Conservation (phyloP, 2,888 invertebrate species). For the Thereva nobilitata region DNA sequence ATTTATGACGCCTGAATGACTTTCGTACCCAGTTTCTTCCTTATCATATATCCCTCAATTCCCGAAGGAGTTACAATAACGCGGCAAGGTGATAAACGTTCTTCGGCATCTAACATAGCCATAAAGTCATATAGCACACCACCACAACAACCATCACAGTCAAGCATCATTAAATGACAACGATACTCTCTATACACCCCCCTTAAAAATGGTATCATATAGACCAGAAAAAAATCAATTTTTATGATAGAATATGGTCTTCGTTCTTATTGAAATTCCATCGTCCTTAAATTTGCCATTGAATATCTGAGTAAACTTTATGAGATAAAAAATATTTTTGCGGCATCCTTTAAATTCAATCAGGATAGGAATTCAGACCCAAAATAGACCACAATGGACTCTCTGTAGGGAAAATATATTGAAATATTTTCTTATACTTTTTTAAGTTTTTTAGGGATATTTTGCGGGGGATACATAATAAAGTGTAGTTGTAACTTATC, state of each 20-base stretch:
- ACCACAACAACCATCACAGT: neutral
- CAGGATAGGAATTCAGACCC: conserved; percentile 8
- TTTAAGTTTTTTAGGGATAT: too few species aligned
- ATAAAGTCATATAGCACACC: conserved; percentile 11
- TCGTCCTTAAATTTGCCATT: conserved; percentile 18
- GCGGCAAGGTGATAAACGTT: conserved; percentile 32
- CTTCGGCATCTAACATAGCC: conserved; percentile 17
- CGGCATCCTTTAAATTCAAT: conserved; percentile 25
- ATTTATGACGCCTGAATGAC: too few species aligned
- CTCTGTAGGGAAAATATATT: neutral
- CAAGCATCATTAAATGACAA: conserved; percentile 26
- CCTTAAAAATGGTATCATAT: conserved; percentile 28
- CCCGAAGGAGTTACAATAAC: conserved; percentile 19
- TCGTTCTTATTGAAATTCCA: conserved; percentile 29
- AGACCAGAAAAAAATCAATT: conserved; percentile 23
- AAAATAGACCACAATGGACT: neutral
- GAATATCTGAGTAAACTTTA: conserved; percentile 6
- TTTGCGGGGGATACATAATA: too few species aligned
- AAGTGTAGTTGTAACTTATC: too few species aligned
- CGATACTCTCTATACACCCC: conserved; percentile 1
- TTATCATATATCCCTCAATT: neutral
- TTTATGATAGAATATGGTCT: conserved; percentile 26
- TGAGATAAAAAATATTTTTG: conserved; percentile 25
- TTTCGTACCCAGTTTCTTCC: too few species aligned
- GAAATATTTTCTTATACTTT: too few species aligned